Evolutionary conservation across 2,113 vertebrate species (phyloP), one percentile per base, ranked within the genome.

Genomic region (Caretta caretta): DNA sequence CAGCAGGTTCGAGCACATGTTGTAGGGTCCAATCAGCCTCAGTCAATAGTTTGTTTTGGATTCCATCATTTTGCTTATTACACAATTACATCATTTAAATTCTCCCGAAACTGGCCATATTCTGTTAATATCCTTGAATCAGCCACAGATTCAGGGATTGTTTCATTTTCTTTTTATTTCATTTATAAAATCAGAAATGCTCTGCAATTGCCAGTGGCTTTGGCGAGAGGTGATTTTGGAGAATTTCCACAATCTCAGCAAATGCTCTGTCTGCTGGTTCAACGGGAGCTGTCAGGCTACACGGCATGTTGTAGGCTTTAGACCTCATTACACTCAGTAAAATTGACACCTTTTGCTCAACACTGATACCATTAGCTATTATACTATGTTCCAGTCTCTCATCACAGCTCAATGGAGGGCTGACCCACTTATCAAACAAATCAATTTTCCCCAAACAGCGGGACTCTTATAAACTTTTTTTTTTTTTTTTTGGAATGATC

Each of bases 301-400:
- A 65, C 89, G 91, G 96, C 96, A 96, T 92, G 93, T 97, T 97
- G 49, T 93, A 97, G 94, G 92, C 94, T 96, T 95, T 96, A 97
- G 92, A 83, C 82, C 96, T 94, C 93, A 96, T 96, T 95, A 88
- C 87, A 95, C 92, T 95, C 83, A 83, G 95, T 97, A 95, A 96
- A 95, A 91, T 42, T 35, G 0, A 87, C 95, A 97, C 86, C 94
- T 97, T 97, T 97, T 97, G 96, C 95, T 93, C 93, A 97, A 95
- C 95, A 96, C 10, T 4, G 56, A 57, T 11, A 27, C 24, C 24
- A 27, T 80, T 92, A 0, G 7, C 94, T 97, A 65, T n/a, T 13
- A 80, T 35, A 48, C 93, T 25, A 72, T 93, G 78, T 8, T 19
- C 31, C 8, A 1, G 4, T 65, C 57, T 75, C 93, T 92, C 95